phyloP scores from a whole-genome alignment of 2,888 invertebrate species.

The Lepas anatifera region DNA sequence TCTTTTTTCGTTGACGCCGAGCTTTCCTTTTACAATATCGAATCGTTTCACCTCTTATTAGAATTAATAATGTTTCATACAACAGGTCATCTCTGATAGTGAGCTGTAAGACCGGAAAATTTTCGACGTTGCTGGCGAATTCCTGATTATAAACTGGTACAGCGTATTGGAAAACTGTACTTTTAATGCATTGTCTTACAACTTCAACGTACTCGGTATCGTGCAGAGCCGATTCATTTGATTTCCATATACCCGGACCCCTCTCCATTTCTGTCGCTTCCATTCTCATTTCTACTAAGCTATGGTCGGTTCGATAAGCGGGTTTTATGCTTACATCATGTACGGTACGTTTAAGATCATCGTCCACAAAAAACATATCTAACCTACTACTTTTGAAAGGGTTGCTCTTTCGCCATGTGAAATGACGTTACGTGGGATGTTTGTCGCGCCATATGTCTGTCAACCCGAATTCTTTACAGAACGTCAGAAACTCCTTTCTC shows the following conservation, averaged over 20 bases:
- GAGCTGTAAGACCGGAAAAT: not conserved
- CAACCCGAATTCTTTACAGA: not conserved
- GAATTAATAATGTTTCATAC: not conserved
- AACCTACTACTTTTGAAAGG: not conserved
- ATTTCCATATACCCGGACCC: not conserved
- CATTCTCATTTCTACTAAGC: not conserved
- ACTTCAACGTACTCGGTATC: not conserved
- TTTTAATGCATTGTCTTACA: not conserved
- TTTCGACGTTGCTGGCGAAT: not conserved
- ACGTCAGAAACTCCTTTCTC: too few relatives aligned
- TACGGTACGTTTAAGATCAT: not conserved
- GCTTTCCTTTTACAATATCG: not conserved
- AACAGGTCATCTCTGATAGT: not conserved
- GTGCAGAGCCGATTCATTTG: not conserved
- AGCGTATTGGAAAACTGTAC: not conserved
- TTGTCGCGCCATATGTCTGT: not conserved
- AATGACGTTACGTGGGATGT: not conserved
- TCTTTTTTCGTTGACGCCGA: not conserved
- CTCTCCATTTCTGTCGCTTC: not conserved
- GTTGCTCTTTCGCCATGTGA: not conserved
- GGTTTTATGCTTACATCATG: not conserved
- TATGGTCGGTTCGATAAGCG: not conserved
- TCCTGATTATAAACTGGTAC: not conserved
- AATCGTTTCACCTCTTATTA: not conserved
- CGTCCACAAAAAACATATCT: not conserved